These are phyloP conservation scores for Chelon auratus DNA, from an alignment of 2,797 vertebrate genomes.

Conservation along the genomic window DNA sequence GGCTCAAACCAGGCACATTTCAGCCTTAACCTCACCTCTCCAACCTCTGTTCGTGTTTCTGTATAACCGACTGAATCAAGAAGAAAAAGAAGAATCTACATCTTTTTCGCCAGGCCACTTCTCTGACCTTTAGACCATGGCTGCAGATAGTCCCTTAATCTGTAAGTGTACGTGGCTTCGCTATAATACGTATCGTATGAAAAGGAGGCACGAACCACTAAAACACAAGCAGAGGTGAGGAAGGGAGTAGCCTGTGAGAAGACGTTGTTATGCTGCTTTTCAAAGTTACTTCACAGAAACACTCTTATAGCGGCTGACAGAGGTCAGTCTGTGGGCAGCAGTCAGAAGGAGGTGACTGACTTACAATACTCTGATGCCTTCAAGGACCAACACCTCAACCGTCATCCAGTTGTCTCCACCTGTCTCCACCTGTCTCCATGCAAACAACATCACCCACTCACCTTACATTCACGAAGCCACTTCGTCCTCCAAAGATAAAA, in stretches of 20 bases:
- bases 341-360: background rate
- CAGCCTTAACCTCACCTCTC: background rate
- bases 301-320: constrained; percentile 22
- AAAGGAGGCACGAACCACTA: constrained; percentile 10
- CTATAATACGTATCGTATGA: constrained; percentile 1
- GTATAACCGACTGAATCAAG: background rate
- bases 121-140: too few species aligned
- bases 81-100: too few species aligned
- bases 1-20: background rate
- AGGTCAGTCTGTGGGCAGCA: constrained; percentile 4
- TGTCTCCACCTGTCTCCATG: background rate
- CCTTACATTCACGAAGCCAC: background rate
- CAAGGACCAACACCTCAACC: background rate
- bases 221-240: constrained; percentile 28
- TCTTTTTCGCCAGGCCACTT: too few species aligned
- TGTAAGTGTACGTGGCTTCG: constrained; percentile 4
- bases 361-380: constrained; percentile 21
- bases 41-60: background rate
- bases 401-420: constrained; percentile 13
- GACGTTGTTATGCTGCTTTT: background rate
- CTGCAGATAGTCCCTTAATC: background rate
- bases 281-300: constrained; percentile 15
- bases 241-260: constrained; percentile 1
- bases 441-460: background rate
- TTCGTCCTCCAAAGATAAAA: background rate